Evolutionary conservation across 2,797 vertebrate genomes (phyloP).

Genomic region (Chrysocyon brachyurus): DNA sequence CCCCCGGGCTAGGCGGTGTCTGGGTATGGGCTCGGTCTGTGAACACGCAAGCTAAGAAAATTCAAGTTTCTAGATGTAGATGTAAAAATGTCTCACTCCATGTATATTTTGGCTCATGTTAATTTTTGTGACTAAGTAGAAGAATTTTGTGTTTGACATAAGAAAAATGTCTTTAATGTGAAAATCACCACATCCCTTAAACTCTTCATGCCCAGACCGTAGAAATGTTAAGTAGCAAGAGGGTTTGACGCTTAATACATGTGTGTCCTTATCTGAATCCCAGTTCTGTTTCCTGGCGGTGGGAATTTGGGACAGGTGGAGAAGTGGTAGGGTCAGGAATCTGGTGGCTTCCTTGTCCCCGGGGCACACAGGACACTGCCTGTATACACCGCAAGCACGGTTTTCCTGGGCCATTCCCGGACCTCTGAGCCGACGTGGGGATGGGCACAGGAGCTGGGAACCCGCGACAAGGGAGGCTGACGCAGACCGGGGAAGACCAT

Average conservation of each 20-base stretch:
- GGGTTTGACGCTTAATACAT: fast-evolving
- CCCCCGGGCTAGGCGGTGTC: fast-evolving
- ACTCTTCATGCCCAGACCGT: fast-evolving
- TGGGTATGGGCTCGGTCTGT: fast-evolving
- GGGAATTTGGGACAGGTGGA: background rate
- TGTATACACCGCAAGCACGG: fast-evolving
- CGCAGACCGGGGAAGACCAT: background rate
- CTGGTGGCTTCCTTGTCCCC: fast-evolving
- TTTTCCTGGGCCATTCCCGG: fast-evolving
- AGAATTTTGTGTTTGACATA: background rate
- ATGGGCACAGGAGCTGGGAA: fast-evolving
- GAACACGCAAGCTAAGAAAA: too few species aligned
- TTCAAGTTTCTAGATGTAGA: background rate
- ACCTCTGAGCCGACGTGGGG: background rate
- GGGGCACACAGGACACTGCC: fast-evolving
- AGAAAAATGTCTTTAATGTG: background rate
- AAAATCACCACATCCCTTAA: fast-evolving
- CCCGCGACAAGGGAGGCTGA: background rate
- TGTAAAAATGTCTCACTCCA: background rate
- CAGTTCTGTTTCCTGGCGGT: background rate
- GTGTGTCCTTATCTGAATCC: background rate
- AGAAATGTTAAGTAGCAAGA: fast-evolving
- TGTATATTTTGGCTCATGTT: background rate
- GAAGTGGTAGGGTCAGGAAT: fast-evolving
- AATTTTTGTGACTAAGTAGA: background rate